Evolutionary conservation across 2,797 vertebrate species (phyloP).

Genomic region (Gambusia yucatana): DNA sequence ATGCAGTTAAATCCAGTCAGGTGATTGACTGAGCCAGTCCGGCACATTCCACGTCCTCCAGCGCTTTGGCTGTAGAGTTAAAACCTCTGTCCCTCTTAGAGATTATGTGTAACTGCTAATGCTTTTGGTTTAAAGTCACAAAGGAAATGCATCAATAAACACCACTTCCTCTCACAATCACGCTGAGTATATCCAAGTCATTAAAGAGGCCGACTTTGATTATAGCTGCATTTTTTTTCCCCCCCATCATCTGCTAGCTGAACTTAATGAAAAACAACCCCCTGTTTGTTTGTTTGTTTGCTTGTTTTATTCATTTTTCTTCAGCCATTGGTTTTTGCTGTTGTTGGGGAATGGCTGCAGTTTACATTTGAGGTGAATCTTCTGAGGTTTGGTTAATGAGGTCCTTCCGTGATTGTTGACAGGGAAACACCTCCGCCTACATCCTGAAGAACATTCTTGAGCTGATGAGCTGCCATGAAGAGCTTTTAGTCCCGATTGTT

Average conservation of each 20-base stretch:
- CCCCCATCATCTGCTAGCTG: not conserved
- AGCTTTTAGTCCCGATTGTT: constrained; percentile 8
- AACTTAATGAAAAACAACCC: not conserved
- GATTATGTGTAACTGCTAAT: not conserved
- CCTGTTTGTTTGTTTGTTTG: not conserved
- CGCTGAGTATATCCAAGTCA: not conserved
- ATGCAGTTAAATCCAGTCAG: constrained; percentile 20
- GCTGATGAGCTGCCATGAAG: constrained; percentile 12
- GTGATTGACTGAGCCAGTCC: constrained; percentile 13
- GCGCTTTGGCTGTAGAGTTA: not conserved
- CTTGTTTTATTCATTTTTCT: not conserved
- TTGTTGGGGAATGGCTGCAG: not conserved
- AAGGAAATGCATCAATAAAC: constrained; percentile 14
- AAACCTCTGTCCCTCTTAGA: not conserved
- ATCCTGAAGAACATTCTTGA: constrained; percentile 20
- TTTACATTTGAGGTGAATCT: constrained; percentile 19
- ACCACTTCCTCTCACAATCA: constrained; percentile 9
- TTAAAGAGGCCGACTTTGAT: not conserved
- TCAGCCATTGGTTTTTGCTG: not conserved
- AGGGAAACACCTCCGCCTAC: constrained; percentile 16
- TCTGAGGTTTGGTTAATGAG: constrained; percentile 10
- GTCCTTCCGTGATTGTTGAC: constrained; percentile 21
- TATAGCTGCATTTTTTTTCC: not conserved
- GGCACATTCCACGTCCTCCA: constrained; percentile 7
- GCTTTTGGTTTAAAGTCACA: constrained; percentile 1